These are phyloP conservation scores for Chironomus tentans DNA, from an alignment of 2,888 invertebrate species.

Conservation along the genomic window DNA sequence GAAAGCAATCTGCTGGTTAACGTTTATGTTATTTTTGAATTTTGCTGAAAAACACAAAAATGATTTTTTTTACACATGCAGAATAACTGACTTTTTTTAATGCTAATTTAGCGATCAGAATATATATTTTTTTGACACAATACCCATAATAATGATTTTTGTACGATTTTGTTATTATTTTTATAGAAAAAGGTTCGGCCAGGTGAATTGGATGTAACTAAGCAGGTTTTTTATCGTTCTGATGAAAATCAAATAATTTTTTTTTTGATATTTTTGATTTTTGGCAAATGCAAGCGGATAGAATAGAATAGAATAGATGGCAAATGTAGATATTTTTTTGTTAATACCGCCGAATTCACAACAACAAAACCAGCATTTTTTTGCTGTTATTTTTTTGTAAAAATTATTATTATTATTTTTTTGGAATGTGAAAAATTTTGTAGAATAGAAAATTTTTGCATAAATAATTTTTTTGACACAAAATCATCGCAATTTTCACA, in stretches of 20 bases:
- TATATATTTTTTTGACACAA: not conserved
- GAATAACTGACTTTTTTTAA: constrained; percentile 29
- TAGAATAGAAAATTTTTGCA: not conserved
- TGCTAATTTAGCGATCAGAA: not conserved
- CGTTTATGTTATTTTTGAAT: not conserved
- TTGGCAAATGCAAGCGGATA: not conserved
- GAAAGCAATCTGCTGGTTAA: too few relatives aligned
- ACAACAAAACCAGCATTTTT: not conserved
- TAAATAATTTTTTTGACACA: not conserved
- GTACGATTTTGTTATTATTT: constrained; percentile 44
- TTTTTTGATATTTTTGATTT: not conserved
- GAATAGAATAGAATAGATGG: constrained; percentile 19
- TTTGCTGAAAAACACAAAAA: not conserved
- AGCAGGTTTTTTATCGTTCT: constrained; percentile 48
- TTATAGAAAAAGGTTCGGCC: constrained; percentile 62
- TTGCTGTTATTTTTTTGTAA: not conserved
- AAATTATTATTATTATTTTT: not conserved
- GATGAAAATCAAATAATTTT: not conserved
- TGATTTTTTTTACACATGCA: not conserved
- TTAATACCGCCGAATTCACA: not conserved
- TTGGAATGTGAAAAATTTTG: not conserved
- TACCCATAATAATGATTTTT: constrained; percentile 30
- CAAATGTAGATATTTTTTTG: not conserved
- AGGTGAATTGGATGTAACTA: constrained; percentile 61
- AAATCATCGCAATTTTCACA: not conserved